Evolutionary conservation across 1,140 invertebrate species (phyloP).

Genomic region (Leptinotarsa undecemlineata): DNA sequence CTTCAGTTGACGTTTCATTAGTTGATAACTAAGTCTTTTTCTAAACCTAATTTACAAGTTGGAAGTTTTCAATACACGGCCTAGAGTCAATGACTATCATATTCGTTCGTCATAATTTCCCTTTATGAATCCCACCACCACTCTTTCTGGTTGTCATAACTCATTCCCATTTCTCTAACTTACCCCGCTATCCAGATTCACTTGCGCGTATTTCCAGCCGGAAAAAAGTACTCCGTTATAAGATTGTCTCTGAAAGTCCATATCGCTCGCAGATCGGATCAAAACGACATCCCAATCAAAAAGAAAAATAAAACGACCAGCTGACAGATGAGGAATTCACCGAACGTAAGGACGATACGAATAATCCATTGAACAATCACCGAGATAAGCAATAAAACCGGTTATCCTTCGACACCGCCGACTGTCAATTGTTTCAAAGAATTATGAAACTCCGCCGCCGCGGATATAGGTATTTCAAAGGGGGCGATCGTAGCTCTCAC

Average conservation of each 20-base stretch:
- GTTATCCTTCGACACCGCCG: constrained; percentile 16
- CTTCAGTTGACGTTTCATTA: no score
- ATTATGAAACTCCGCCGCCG: background rate
- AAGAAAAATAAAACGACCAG: background rate
- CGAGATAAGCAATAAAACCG: constrained; percentile 6
- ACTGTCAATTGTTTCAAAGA: background rate
- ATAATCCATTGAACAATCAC: constrained; percentile 7
- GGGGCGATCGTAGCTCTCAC: background rate
- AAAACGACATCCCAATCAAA: background rate
- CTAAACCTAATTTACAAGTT: no score
- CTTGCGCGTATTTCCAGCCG: constrained; percentile 36
- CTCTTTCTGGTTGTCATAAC: no score
- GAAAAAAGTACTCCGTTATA: constrained; percentile 33
- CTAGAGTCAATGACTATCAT: no score
- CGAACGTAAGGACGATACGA: background rate
- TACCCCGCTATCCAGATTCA: constrained; percentile 41
- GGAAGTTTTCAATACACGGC: no score
- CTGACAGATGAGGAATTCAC: background rate
- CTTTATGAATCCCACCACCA: no score
- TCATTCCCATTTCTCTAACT: constrained; percentile 16
- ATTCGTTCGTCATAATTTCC: no score
- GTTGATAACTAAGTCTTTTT: no score
- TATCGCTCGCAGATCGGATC: constrained; percentile 6
- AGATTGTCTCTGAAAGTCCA: constrained; percentile 38
- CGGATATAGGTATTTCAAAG: constrained; percentile 10